Evolutionary conservation across 2,888 invertebrate genomes (phyloP), one percentile per base, ranked within the genome.

Genomic region (Azorinus chamasolen): DNA sequence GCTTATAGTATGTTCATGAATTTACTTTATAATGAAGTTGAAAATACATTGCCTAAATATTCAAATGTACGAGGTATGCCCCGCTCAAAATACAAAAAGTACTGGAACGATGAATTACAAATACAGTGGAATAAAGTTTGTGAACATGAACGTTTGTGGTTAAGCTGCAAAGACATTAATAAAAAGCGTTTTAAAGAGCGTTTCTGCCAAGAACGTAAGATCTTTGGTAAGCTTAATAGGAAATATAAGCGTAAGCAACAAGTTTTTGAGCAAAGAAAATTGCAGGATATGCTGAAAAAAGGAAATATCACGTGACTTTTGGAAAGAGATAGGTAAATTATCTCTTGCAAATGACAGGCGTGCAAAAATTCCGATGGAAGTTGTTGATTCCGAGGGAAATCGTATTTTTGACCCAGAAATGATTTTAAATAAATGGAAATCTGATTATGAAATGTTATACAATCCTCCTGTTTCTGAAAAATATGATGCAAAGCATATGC

Each of bases 241-340:
- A 45, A 45, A 45, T 45, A 8, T 45, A 45, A 45, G 45, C 45
- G 45, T 45, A 45, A 45, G 14, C 45, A 45, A 45, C 45, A 45
- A 45, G 45, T 45, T 3, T 45, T 8, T 45, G 45, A 45, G 45
- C 45, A 45, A 20, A 45, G 45, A 45, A 45, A 45, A 14, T 45
- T 45, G 45, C 45, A 45, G 14, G 20, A 45, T 8, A 45, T 45
- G 45, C 20, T 45, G 14, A 16, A 32, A n/a, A 45, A 45, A 45
- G 4, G 45, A 45, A 5, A 45, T 45, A 45, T n/a, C 45, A 45
- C 14, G 45, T 45, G 45, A 45, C 20, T 71, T 71, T 27, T 63
- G 71, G 71, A 55, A 71, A 57, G 37, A 46, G 18, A 48, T 63
- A n/a, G 63, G 71, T 50, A 63, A 62, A 62, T 50, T 63, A 25